These are phyloP conservation scores for Labeo catla DNA, from an alignment of 2,113 vertebrate species.

Conservation along the genomic window DNA sequence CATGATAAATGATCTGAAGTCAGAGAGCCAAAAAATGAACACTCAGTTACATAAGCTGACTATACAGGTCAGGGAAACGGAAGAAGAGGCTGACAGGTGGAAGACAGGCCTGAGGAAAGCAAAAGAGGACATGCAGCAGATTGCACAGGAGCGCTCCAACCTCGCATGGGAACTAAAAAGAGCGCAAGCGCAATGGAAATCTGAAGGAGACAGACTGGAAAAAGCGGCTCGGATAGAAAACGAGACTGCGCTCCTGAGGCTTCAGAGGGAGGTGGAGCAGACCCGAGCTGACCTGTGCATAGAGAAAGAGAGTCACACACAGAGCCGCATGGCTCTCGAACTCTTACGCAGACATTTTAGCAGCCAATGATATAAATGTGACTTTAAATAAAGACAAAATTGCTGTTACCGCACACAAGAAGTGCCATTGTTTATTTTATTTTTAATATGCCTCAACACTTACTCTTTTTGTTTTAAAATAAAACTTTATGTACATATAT, in stretches of 20 bases:
- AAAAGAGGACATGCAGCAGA: slow-evolving; percentile 55
- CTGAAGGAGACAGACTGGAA: slow-evolving; percentile 10
- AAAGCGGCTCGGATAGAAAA: slow-evolving; percentile 53
- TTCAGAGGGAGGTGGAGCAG: slow-evolving; percentile 30
- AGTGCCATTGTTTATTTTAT: slow-evolving; percentile 67
- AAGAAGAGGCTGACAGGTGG: slow-evolving; percentile 51
- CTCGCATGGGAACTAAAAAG: slow-evolving; percentile 54
- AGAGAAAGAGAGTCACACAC: slow-evolving; percentile 54
- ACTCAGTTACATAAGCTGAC: slow-evolving; percentile 53
- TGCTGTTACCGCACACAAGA: background rate
- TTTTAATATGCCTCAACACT: slow-evolving; percentile 72
- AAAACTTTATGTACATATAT: slow-evolving; percentile 76
- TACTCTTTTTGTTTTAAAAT: slow-evolving; percentile 65
- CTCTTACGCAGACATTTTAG: slow-evolving; percentile 50
- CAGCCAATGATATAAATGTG: background rate
- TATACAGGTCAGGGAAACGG: slow-evolving; percentile 60
- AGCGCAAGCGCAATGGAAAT: slow-evolving; percentile 52
- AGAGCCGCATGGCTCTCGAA: slow-evolving; percentile 54
- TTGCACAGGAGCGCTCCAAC: slow-evolving; percentile 59
- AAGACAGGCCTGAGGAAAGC: slow-evolving; percentile 58
- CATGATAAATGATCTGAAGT: slow-evolving; percentile 39
- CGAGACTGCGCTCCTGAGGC: slow-evolving; percentile 55
- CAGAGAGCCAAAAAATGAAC: slow-evolving; percentile 49
- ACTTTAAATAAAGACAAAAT: background rate
- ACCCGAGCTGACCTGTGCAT: slow-evolving; percentile 56